Evolutionary conservation across 2,888 invertebrate genomes (phyloP).

Genomic region (Crossocerus cetratus): DNA sequence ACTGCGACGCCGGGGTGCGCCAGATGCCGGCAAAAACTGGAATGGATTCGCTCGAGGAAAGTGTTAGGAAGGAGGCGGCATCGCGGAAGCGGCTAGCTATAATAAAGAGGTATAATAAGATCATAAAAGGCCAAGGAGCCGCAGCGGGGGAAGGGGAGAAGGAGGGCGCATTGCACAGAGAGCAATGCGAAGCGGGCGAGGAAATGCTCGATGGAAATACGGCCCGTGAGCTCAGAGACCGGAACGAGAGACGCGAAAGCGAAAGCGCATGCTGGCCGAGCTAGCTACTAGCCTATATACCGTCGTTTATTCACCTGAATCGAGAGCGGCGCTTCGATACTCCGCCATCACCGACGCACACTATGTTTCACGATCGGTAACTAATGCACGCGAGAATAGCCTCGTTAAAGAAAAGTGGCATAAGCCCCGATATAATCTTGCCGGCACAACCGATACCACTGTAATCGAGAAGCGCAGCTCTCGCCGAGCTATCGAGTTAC

Average conservation of each 20-base stretch:
- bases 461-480: constrained; percentile 21
- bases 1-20: not conserved
- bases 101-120: not conserved
- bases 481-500: constrained; percentile 33
- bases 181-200: not conserved
- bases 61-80: not conserved
- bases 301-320: constrained; percentile 43
- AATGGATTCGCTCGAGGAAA: not conserved
- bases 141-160: not conserved
- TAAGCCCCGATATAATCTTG: constrained; percentile 33
- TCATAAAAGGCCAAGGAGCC: not conserved
- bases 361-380: not conserved
- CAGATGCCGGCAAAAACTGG: constrained; percentile 5
- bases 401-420: constrained; percentile 51
- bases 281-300: too few relatives aligned
- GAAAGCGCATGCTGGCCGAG: too few relatives aligned
- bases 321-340: constrained; percentile 42
- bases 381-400: constrained; percentile 26
- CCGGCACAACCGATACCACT: constrained; percentile 30
- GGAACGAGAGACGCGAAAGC: not conserved
- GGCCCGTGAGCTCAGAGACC: not conserved
- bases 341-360: too few relatives aligned
- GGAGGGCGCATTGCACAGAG: not conserved
- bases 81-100: constrained; percentile 1
- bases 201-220: constrained; percentile 1